A percentile compares a stretch with the other conserved stretches of the same genome.
phyloP scores from a whole-genome alignment of 2,888 invertebrate species.

The Polietes domitor region DNA sequence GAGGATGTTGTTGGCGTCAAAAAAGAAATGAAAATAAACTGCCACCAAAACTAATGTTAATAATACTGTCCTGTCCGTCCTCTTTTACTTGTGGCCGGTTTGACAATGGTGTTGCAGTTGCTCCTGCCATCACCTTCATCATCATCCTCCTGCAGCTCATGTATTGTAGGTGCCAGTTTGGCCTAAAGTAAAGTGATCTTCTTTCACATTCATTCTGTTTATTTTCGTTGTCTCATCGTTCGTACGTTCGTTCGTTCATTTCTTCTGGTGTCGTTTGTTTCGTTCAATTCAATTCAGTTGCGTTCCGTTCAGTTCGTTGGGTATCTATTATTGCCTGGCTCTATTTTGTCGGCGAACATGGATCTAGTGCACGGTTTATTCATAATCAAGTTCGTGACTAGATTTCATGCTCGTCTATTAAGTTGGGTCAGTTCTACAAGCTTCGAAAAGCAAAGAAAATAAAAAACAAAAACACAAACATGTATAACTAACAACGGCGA shows the following conservation, averaged over 20 bases:
- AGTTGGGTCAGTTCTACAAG: conserved; percentile 81
- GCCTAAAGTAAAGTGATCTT: conserved; percentile 43
- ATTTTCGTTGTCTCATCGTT: conserved; percentile 19
- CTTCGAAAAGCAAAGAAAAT: background rate
- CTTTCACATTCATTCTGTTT: conserved; percentile 32
- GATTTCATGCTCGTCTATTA: conserved; percentile 82
- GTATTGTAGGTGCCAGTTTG: conserved; percentile 42
- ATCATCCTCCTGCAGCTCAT: too few relatives aligned
- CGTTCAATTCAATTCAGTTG: background rate
- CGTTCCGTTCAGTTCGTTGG: background rate
- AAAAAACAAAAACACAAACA: background rate
- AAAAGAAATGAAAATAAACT: conserved; percentile 21
- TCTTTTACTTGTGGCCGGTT: background rate
- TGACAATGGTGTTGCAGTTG: background rate
- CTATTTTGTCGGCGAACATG: conserved; percentile 82
- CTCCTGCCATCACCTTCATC: background rate
- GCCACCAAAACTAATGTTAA: conserved; percentile 34
- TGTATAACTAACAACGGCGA: conserved; percentile 1
- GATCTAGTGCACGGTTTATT: conserved; percentile 82
- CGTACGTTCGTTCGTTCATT: too few relatives aligned
- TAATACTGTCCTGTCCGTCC: conserved; percentile 16
- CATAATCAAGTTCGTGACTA: conserved; percentile 82
- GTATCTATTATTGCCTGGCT: conserved; percentile 75
- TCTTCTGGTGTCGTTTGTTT: conserved; percentile 27
- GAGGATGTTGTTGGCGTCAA: conserved; percentile 43